phyloP scores from a whole-genome alignment of 2,113 vertebrate species.

The Phrynocephalus versicolor region DNA sequence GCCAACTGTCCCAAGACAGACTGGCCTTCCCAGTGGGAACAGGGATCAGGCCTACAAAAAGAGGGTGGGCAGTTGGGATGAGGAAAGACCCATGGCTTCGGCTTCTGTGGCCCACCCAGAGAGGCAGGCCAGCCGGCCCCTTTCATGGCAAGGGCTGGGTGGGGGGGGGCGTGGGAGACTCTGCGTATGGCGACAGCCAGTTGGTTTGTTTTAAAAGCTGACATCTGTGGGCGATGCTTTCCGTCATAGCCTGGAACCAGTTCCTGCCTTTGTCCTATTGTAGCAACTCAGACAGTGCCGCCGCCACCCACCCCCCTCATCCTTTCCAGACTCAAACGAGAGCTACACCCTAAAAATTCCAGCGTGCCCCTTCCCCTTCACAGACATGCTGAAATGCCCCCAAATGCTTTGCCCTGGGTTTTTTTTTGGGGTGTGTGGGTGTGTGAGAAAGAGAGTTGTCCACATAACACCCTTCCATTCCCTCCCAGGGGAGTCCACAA shows the following conservation, averaged over 20 bases:
- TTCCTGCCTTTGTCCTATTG: constrained; percentile 37
- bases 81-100: neutral
- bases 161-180: constrained; percentile 1
- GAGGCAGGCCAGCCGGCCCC: neutral
- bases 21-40: neutral
- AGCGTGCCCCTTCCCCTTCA: neutral
- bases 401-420: neutral
- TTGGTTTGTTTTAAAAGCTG: constrained; percentile 14
- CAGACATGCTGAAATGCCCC: neutral
- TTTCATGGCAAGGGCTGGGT: neutral
- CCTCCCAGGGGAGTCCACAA: constrained; percentile 1
- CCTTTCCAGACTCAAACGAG: neutral
- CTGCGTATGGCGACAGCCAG: neutral
- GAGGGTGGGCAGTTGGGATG: neutral
- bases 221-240: constrained; percentile 38
- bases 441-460: neutral
- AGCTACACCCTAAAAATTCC: neutral
- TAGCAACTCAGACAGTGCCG: neutral
- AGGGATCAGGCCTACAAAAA: neutral
- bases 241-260: constrained; percentile 22
- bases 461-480: neutral
- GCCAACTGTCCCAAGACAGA: no score
- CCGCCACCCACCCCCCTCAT: no score
- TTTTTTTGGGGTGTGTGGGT: neutral
- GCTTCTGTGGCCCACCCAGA: neutral